Evolutionary conservation across 2,888 invertebrate species (phyloP).

Genomic region (Flabesymbios commensalis): DNA sequence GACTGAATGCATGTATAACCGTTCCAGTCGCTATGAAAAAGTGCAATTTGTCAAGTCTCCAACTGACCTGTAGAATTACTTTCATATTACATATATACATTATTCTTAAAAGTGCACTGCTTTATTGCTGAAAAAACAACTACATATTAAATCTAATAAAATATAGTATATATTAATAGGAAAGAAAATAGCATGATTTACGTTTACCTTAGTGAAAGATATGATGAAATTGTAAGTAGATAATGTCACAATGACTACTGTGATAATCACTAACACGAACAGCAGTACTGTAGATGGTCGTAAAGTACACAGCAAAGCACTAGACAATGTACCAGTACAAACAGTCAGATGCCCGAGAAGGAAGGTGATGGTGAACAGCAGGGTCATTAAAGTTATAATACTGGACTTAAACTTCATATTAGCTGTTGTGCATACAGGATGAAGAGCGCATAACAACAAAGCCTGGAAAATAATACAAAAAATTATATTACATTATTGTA

Average conservation of each 20-base stretch:
- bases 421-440: background rate
- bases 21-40: no score
- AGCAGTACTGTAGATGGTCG: no score
- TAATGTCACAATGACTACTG: background rate
- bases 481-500: background rate
- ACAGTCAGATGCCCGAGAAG: slow-evolving; percentile 39
- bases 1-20: slow-evolving; percentile 27
- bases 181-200: background rate
- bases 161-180: background rate
- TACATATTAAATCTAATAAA: background rate
- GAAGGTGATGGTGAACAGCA: no score
- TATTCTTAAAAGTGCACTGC: background rate
- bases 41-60: slow-evolving; percentile 1
- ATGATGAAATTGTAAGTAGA: background rate
- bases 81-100: no score
- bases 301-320: slow-evolving; percentile 38
- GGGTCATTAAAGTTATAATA: no score
- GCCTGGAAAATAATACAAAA: background rate
- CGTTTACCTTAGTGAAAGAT: background rate
- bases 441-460: background rate
- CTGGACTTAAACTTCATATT: no score
- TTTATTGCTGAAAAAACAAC: background rate
- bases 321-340: slow-evolving; percentile 40
- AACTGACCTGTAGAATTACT: background rate
- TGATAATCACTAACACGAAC: background rate